A percentile compares a stretch with the other conserved stretches of the same genome.
Evolutionary conservation across 2,888 invertebrate genomes (phyloP).

Genomic region (Phytoseiulus persimilis): DNA sequence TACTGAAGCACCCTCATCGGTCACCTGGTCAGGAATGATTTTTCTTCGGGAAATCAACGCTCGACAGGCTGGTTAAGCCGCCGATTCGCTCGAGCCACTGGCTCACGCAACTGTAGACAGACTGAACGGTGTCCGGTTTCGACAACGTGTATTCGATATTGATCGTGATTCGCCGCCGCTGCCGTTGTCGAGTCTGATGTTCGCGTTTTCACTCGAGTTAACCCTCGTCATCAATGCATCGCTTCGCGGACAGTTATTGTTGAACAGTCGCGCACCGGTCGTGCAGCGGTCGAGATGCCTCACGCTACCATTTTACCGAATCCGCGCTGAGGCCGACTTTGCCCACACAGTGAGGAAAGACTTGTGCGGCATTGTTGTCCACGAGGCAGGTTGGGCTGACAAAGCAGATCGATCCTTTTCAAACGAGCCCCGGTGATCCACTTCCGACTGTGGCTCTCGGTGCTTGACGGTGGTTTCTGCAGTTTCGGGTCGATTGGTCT

Average conservation of each 20-base stretch:
- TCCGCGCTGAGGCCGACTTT: background rate
- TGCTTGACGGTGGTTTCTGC: background rate
- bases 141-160: background rate
- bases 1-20: background rate
- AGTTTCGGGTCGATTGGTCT: background rate
- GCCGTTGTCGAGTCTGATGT: background rate
- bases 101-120: background rate
- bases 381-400: background rate
- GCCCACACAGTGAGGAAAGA: background rate
- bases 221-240: background rate
- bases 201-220: background rate
- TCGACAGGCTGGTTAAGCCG: background rate
- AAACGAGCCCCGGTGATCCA: background rate
- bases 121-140: background rate
- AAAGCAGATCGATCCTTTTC: background rate
- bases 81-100: background rate
- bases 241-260: background rate
- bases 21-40: background rate
- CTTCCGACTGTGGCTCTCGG: background rate
- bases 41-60: background rate
- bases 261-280: background rate
- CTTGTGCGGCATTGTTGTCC: background rate
- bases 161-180: background rate
- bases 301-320: background rate
- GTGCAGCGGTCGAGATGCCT: background rate